Percentiles rank a stretch among this genome's conserved stretches.
Evolutionary conservation across 1,140 invertebrate species (phyloP).

Genomic region (Drosophila lacteicornis): DNA sequence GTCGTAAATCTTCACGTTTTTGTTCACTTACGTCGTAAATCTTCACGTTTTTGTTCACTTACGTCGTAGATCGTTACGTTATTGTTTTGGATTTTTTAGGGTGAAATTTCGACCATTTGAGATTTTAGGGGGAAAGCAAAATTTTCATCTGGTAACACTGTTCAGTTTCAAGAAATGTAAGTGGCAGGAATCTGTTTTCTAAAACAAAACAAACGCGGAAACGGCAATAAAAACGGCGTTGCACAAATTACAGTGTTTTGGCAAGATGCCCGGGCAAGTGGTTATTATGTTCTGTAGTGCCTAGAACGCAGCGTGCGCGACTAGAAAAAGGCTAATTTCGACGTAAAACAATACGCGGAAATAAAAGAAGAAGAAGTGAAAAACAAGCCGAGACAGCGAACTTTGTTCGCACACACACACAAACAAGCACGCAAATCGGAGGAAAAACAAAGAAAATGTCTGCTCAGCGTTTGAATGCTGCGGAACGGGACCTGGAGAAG

Average conservation of each 20-base stretch:
- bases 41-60: too few relatives aligned
- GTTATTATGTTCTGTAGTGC: slow-evolving; percentile 33
- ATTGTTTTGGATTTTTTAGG: too few relatives aligned
- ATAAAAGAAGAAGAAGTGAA: slow-evolving; percentile 44
- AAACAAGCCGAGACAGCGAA: slow-evolving; percentile 60
- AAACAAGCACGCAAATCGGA: slow-evolving; percentile 30
- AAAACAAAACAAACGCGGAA: slow-evolving; percentile 37
- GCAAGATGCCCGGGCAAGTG: slow-evolving; percentile 53
- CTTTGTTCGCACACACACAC: slow-evolving; percentile 57
- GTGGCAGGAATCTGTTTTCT: slow-evolving; percentile 65
- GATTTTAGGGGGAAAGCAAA: too few relatives aligned
- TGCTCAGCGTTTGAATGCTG: slow-evolving; percentile 86
- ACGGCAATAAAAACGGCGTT: slow-evolving; percentile 32
- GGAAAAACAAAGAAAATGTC: slow-evolving; percentile 78
- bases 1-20: too few relatives aligned
- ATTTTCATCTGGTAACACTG: not conserved
- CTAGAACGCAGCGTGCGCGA: slow-evolving; percentile 34
- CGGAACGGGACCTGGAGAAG: slow-evolving; percentile 92
- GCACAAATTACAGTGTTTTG: slow-evolving; percentile 56
- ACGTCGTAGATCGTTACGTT: too few relatives aligned
- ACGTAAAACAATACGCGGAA: slow-evolving; percentile 61
- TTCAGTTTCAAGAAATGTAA: slow-evolving; percentile 45
- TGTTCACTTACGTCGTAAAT: too few relatives aligned
- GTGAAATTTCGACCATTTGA: too few relatives aligned
- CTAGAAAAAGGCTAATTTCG: slow-evolving; percentile 35